Percentiles rank a stretch among this genome's conserved stretches.
These are phyloP conservation scores for Syngnathoides biaculeatus DNA, from an alignment of 2,113 vertebrate species.

Conservation along the genomic window DNA sequence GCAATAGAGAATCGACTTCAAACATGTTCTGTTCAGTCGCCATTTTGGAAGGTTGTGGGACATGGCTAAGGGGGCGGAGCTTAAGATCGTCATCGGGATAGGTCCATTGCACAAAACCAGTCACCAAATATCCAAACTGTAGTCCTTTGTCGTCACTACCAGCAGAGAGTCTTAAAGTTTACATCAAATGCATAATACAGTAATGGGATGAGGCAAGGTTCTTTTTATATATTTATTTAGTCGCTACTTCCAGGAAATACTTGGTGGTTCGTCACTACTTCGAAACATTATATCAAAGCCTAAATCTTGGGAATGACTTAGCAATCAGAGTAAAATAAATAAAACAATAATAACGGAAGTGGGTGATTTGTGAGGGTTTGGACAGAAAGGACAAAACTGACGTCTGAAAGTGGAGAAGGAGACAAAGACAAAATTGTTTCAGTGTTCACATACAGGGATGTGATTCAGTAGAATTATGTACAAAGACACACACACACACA, in stretches of 20 bases:
- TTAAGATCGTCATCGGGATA: too few relatives aligned
- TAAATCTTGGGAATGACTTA: constrained; percentile 39
- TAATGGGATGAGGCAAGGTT: neutral
- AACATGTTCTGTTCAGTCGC: too few relatives aligned
- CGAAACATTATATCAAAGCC: constrained; percentile 20
- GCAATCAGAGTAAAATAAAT: constrained; percentile 20
- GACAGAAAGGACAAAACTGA: constrained; percentile 50
- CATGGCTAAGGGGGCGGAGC: too few relatives aligned
- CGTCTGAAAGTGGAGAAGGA: constrained; percentile 29
- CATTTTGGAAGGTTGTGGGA: too few relatives aligned
- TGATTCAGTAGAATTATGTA: neutral
- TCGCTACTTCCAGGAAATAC: constrained; percentile 19
- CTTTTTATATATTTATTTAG: neutral
- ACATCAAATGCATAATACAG: constrained; percentile 1
- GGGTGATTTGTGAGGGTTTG: constrained; percentile 51
- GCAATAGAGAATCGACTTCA: too few relatives aligned
- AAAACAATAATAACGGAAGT: neutral
- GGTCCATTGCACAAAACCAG: too few relatives aligned
- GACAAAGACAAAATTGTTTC: constrained; percentile 26
- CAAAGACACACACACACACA: constrained; percentile 19
- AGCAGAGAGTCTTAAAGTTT: neutral
- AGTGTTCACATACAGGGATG: constrained; percentile 10
- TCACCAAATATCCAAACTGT: neutral
- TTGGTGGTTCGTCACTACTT: constrained; percentile 5
- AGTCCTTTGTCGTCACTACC: neutral